Evolutionary conservation across 2,797 vertebrate species (phyloP), one percentile per base, ranked within the genome.

Genomic region (Sarcoramphus papa): DNA sequence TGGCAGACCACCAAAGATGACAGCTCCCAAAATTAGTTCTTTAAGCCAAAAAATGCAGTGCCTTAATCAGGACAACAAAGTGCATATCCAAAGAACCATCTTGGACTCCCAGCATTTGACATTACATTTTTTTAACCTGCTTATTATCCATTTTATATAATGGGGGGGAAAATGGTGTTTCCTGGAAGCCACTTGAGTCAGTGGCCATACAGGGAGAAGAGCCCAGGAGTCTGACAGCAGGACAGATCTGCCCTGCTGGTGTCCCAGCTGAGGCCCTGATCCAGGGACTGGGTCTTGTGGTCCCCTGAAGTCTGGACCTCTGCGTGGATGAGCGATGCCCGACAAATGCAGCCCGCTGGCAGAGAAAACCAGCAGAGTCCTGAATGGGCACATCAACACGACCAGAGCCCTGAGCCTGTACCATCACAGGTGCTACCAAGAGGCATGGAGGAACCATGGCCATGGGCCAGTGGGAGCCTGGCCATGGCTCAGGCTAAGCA

Each of bases 351-450:
- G 53, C 40, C 23, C 3, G 1, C 37, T 68, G 60, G 31, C 19
- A 64, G n/a, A 69, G 53, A 56, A 86, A 86, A 77, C 13, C 53
- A 70, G 17, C 27, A 25, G 41, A 77, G 28, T 40, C 54, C 68
- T 3, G 4, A 50, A 41, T 4, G 30, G 41, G 30, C 2, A 0
- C 24, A 22, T 31, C 59, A 54, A 19, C 43, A 18, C 0, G 2
- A 25, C 57, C 57, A 63, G 48, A 73, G 65, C 35, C 35, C 10
- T 0, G 4, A 33, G 48, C 31, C 35, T 57, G 10, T 62, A 35
- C 15, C 18, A 14, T 63, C 54, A 28, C 3, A 1, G 10, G 47
- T 31, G 31, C 24, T 56, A 63, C 31, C 28, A 56, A 68, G 25
- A 47, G 7, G 23, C 4, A 7, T 0, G 6, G 51, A 79, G 76